These are phyloP conservation scores for Melanotaenia duboulayi DNA, from an alignment of 2,113 vertebrate genomes.

Conservation along the genomic window DNA sequence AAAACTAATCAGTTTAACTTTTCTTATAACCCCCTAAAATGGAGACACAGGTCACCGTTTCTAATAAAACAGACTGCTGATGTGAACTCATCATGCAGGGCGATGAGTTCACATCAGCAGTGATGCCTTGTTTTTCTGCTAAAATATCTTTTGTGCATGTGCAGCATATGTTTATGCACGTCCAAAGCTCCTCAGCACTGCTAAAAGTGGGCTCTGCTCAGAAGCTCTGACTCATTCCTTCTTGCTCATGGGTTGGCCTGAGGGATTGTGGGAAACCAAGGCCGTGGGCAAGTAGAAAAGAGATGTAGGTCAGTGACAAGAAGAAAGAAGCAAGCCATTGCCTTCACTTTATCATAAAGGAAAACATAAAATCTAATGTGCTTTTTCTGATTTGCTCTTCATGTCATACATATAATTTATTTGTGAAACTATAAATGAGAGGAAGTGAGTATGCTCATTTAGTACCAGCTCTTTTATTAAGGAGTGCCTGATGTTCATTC, in stretches of 20 bases:
- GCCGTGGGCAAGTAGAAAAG: constrained; percentile 47
- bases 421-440: no score
- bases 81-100: not conserved
- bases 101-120: not conserved
- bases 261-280: constrained; percentile 64
- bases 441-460: no score
- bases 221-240: constrained; percentile 66
- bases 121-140: no score
- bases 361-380: not conserved
- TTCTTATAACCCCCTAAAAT: no score
- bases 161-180: not conserved
- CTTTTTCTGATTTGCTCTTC: not conserved
- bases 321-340: constrained; percentile 18
- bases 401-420: not conserved
- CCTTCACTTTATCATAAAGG: not conserved
- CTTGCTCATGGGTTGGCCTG: constrained; percentile 42
- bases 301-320: constrained; percentile 50
- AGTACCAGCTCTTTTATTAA: no score
- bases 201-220: constrained; percentile 34
- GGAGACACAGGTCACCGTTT: not conserved
- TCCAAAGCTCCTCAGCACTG: constrained; percentile 34
- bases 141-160: constrained; percentile 9
- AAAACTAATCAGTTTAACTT: not conserved
- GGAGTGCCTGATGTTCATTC: no score
- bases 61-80: not conserved